phyloP scores from a whole-genome alignment of 1,140 invertebrate genomes.

The Hesperophylax magnus region DNA sequence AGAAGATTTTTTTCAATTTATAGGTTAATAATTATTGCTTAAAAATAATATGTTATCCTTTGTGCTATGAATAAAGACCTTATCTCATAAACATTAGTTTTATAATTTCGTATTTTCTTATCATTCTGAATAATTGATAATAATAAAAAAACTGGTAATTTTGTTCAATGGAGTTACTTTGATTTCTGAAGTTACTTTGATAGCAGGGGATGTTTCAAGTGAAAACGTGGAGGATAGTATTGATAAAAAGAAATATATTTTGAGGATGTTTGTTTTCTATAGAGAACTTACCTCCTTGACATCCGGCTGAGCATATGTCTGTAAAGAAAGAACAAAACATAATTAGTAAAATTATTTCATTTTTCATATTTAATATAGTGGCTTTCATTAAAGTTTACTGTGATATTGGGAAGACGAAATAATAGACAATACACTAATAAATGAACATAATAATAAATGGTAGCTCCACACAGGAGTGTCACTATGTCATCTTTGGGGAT shows the following conservation, averaged over 20 bases:
- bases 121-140: too few species aligned
- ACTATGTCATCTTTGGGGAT: too few species aligned
- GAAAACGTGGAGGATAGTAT: not conserved
- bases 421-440: not conserved
- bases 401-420: not conserved
- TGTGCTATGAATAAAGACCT: too few species aligned
- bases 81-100: too few species aligned
- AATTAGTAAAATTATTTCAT: not conserved
- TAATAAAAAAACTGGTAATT: too few species aligned
- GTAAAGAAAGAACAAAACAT: conserved; percentile 61
- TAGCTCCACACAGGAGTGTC: too few species aligned
- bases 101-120: too few species aligned
- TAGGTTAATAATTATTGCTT: too few species aligned
- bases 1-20: too few species aligned
- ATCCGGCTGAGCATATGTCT: conserved; percentile 65
- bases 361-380: not conserved
- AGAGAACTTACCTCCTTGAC: conserved; percentile 64
- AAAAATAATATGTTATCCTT: too few species aligned
- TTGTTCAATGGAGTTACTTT: not conserved
- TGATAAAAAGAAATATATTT: not conserved
- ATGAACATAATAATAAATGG: too few species aligned
- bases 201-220: not conserved
- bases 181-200: too few species aligned
- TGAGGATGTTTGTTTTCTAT: not conserved
- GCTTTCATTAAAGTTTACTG: not conserved